These are phyloP conservation scores for Gastrophysa polygoni DNA, from an alignment of 2,888 invertebrate species.

Conservation along the genomic window DNA sequence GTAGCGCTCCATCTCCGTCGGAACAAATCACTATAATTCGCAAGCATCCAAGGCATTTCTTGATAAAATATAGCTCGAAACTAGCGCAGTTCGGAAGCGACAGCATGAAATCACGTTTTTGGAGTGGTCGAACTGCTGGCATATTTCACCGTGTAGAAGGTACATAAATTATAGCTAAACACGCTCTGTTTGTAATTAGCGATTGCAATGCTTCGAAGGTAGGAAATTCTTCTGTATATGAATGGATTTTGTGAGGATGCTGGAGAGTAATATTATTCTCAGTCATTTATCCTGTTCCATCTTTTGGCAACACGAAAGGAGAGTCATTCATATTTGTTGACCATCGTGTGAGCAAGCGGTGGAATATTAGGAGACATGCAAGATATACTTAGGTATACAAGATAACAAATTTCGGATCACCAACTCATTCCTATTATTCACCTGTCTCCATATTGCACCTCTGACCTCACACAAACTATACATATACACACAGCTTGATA, in stretches of 20 bases:
- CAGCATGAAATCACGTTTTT: slow-evolving; percentile 20
- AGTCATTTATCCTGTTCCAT: too few species aligned
- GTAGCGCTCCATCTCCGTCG: not conserved
- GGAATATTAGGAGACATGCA: too few species aligned
- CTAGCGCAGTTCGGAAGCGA: slow-evolving; percentile 5
- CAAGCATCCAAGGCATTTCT: not conserved
- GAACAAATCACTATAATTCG: slow-evolving; percentile 2
- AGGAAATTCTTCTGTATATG: slow-evolving; percentile 37
- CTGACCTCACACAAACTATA: too few species aligned
- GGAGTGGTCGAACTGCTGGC: slow-evolving; percentile 15
- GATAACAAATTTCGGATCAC: too few species aligned
- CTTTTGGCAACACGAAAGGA: too few species aligned
- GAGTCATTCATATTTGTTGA: too few species aligned
- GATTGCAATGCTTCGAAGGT: slow-evolving; percentile 36
- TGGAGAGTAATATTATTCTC: not conserved
- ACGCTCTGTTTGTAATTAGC: slow-evolving; percentile 48
- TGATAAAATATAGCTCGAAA: slow-evolving; percentile 15
- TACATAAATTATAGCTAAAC: slow-evolving; percentile 49
- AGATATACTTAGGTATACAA: too few species aligned
- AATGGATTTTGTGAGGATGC: slow-evolving; percentile 15
- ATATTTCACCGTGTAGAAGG: slow-evolving; percentile 18
- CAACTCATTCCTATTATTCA: too few species aligned
- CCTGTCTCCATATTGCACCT: too few species aligned
- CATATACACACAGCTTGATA: too few species aligned
- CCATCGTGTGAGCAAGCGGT: too few species aligned